phyloP scores from a whole-genome alignment of 1,140 invertebrate genomes.

The Ceratoteleas bidentatus region DNA sequence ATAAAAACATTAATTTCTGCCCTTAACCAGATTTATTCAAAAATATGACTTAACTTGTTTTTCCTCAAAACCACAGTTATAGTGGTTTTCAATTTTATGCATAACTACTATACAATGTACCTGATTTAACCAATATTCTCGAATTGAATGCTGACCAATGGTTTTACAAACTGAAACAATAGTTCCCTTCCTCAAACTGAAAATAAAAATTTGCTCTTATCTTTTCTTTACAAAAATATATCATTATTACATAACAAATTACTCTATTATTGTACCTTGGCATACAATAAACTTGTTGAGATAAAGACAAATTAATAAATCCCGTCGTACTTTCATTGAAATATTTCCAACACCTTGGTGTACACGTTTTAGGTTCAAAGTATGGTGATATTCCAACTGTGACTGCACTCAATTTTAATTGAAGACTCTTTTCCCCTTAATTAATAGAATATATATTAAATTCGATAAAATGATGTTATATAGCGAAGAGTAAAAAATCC shows the following conservation, averaged over 20 bases:
- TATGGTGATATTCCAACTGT: slow-evolving; percentile 28
- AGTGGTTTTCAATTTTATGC: slow-evolving; percentile 4
- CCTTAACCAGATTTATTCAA: no score
- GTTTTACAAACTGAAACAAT: slow-evolving; percentile 42
- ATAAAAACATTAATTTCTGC: no score
- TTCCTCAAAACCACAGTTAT: no score
- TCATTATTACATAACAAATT: no score
- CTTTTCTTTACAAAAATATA: no score
- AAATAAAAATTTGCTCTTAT: slow-evolving; percentile 16
- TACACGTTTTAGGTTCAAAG: slow-evolving; percentile 49
- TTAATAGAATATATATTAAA: neutral
- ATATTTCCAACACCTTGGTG: slow-evolving; percentile 41
- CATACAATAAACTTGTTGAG: slow-evolving; percentile 43
- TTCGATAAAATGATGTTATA: neutral
- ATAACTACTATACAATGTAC: slow-evolving; percentile 14
- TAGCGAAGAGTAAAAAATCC: no score
- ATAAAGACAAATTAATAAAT: slow-evolving; percentile 38
- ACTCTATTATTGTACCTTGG: no score
- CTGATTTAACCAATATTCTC: slow-evolving; percentile 46
- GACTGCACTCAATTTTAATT: slow-evolving; percentile 25
- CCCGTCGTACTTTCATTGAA: slow-evolving; percentile 44
- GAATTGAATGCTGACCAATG: slow-evolving; percentile 20
- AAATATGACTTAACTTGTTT: no score
- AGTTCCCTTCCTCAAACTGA: slow-evolving; percentile 37
- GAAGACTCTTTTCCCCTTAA: slow-evolving; percentile 23